Conservation (phyloP, 2,113 vertebrate species). For the Bostrychus sinensis region DNA sequence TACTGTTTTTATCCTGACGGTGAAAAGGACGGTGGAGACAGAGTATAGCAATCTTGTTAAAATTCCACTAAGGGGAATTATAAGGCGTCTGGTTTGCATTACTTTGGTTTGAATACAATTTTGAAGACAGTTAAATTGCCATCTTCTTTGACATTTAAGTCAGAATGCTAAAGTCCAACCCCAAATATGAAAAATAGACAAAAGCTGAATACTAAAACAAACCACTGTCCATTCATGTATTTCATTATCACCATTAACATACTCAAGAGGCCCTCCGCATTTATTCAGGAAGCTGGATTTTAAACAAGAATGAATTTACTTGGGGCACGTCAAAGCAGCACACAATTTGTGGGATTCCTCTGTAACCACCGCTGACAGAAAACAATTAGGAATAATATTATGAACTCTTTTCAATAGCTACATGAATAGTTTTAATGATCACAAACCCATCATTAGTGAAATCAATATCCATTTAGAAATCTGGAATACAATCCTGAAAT, state of each 20-base stretch:
- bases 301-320: conserved; percentile 37
- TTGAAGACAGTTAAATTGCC: conserved; percentile 60
- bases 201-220: conserved; percentile 59
- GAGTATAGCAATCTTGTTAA: conserved; percentile 43
- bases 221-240: conserved; percentile 55
- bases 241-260: conserved; percentile 63
- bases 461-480: background rate
- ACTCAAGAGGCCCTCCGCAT: conserved; percentile 36
- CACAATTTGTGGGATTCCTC: conserved; percentile 20
- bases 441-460: background rate
- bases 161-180: conserved; percentile 55
- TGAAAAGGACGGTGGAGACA: conserved; percentile 26
- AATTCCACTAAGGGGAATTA: conserved; percentile 44
- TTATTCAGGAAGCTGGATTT: conserved; percentile 30
- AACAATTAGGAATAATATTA: conserved; percentile 3
- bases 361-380: conserved; percentile 11
- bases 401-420: background rate
- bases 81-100: conserved; percentile 66
- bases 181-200: conserved; percentile 59
- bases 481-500: background rate
- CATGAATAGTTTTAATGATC: background rate
- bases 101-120: conserved; percentile 52
- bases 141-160: conserved; percentile 57
- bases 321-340: conserved; percentile 7
- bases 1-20: conserved; percentile 5